Percentiles rank a stretch among this genome's conserved stretches.
These are phyloP conservation scores for Oedothorax gibbosus DNA, from an alignment of 1,140 invertebrate species.

Conservation along the genomic window DNA sequence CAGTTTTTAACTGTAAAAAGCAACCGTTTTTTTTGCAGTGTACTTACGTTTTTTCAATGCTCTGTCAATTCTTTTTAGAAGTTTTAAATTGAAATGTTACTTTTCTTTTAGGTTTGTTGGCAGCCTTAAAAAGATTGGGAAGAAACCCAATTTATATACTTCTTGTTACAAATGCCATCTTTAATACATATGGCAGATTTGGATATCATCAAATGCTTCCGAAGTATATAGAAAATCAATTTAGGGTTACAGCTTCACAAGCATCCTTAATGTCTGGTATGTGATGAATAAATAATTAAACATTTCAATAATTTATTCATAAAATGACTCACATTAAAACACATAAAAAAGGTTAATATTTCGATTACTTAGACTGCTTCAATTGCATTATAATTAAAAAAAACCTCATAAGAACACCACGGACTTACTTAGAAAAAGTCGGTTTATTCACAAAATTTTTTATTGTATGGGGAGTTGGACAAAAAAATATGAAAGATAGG, in stretches of 20 bases:
- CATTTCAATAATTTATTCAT: background rate
- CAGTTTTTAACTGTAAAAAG: too few relatives aligned
- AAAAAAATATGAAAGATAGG: too few relatives aligned
- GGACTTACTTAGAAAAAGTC: background rate
- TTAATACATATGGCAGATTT: conserved; percentile 63
- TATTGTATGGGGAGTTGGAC: too few relatives aligned
- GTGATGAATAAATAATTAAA: background rate
- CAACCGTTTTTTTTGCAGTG: too few relatives aligned
- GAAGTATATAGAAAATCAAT: conserved; percentile 81
- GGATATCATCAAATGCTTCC: conserved; percentile 82
- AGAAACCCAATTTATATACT: conserved; percentile 4
- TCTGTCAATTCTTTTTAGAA: too few relatives aligned
- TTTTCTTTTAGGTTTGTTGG: conserved; percentile 1
- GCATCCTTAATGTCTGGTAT: conserved; percentile 75
- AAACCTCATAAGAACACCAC: background rate
- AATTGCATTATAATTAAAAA: background rate
- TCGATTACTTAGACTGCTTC: background rate
- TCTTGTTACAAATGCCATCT: background rate
- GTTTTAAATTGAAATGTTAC: background rate
- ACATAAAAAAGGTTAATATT: background rate
- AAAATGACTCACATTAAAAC: too few relatives aligned
- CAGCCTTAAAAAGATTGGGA: background rate
- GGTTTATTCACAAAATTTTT: background rate
- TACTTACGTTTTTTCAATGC: too few relatives aligned
- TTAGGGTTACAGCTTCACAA: conserved; percentile 77